These are phyloP conservation scores for Pollenia angustigena DNA, from an alignment of 2,888 invertebrate species.

Conservation along the genomic window DNA sequence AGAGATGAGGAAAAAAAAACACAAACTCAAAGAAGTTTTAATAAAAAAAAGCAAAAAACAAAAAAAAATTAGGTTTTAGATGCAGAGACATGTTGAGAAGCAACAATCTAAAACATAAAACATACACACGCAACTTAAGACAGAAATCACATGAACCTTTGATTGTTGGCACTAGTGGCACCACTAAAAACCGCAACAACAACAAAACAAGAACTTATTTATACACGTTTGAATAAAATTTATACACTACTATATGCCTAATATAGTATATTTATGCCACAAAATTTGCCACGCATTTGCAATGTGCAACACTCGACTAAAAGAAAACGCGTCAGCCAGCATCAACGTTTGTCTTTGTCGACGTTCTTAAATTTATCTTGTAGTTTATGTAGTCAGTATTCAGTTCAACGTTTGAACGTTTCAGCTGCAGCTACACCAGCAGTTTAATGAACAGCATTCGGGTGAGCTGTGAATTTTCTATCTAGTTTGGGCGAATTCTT, in stretches of 20 bases:
- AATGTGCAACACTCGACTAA: conserved; percentile 53
- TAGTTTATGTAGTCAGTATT: conserved; percentile 6
- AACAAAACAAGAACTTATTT: not conserved
- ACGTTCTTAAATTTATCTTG: conserved; percentile 29
- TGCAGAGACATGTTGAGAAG: conserved; percentile 8
- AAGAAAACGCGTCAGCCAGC: conserved; percentile 8
- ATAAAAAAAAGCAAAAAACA: conserved; percentile 32
- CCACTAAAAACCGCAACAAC: conserved; percentile 20
- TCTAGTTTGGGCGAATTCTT: conserved; percentile 50
- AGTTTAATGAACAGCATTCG: conserved; percentile 24
- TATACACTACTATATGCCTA: conserved; percentile 60
- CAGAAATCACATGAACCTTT: conserved; percentile 34
- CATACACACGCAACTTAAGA: not conserved
- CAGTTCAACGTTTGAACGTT: not conserved
- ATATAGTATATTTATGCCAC: conserved; percentile 71
- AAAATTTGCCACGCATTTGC: conserved; percentile 69
- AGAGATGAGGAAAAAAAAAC: conserved; percentile 20
- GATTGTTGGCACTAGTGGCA: conserved; percentile 51
- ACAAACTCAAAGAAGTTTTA: conserved; percentile 3
- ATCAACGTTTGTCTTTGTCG: conserved; percentile 13
- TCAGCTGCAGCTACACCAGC: not conserved
- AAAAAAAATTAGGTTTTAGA: conserved; percentile 22
- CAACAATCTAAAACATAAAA: conserved; percentile 12
- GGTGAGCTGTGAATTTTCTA: conserved; percentile 54
- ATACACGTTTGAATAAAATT: conserved; percentile 21